Percentiles rank a stretch among this genome's conserved stretches.
phyloP scores from a whole-genome alignment of 2,888 invertebrate genomes.

The Drosophila prostipennis region DNA sequence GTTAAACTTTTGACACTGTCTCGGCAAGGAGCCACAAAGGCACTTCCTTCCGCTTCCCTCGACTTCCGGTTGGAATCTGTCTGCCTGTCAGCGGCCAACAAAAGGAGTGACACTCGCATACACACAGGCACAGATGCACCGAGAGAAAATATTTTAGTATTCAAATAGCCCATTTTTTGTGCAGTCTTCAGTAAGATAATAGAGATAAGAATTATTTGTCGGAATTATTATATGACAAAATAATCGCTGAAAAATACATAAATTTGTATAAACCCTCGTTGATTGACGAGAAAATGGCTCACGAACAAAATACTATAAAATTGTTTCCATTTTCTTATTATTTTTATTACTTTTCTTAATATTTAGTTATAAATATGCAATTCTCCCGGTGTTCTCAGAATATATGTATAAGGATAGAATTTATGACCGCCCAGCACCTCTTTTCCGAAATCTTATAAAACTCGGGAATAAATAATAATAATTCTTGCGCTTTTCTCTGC shows the following conservation, averaged over 20 bases:
- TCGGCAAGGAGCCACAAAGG: conserved; percentile 56
- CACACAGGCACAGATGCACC: conserved; percentile 5
- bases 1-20: conserved; percentile 73
- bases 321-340: not conserved
- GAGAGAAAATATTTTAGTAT: not conserved
- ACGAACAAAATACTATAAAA: no score
- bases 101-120: conserved; percentile 48
- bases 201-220: no score
- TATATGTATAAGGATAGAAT: conserved; percentile 41
- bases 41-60: conserved; percentile 46
- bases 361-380: not conserved
- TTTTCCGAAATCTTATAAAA: conserved; percentile 52
- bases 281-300: no score
- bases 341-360: no score
- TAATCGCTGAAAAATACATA: no score
- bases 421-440: conserved; percentile 62
- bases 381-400: conserved; percentile 6
- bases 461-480: conserved; percentile 65
- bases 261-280: no score
- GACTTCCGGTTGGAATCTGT: conserved; percentile 36
- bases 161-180: no score
- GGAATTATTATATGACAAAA: no score
- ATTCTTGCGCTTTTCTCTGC: conserved; percentile 54
- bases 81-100: conserved; percentile 64
- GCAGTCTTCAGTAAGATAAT: not conserved